phyloP scores from a whole-genome alignment of 1,140 invertebrate genomes.

The Eurosta solidaginis region DNA sequence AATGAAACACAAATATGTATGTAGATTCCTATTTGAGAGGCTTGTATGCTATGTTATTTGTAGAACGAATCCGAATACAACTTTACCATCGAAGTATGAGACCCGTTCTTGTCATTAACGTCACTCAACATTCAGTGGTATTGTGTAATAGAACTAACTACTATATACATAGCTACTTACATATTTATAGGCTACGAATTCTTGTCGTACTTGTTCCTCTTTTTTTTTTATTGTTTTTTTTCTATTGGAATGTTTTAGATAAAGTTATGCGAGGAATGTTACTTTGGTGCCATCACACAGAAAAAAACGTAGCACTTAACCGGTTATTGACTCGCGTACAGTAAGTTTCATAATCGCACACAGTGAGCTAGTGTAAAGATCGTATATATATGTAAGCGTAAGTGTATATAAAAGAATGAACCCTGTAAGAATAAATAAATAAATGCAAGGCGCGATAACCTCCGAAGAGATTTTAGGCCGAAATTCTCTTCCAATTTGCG shows the following conservation, averaged over 20 bases:
- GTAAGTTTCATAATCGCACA: slow-evolving; percentile 9
- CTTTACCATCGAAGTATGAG: too few species aligned
- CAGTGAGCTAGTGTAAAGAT: not conserved
- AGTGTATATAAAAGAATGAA: not conserved
- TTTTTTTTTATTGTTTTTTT: not conserved
- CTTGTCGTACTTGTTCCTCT: not conserved
- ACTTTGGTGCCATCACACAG: not conserved
- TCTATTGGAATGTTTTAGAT: not conserved
- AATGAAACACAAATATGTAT: too few species aligned
- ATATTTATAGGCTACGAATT: not conserved
- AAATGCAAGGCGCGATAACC: too few species aligned
- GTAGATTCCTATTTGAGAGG: too few species aligned
- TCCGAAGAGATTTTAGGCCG: too few species aligned
- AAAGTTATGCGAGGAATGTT: slow-evolving; percentile 9
- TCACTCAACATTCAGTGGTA: not conserved
- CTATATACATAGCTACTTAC: not conserved
- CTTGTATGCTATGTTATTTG: too few species aligned
- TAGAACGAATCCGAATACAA: too few species aligned
- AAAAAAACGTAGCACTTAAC: not conserved
- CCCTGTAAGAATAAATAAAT: too few species aligned
- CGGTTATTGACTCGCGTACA: slow-evolving; percentile 22
- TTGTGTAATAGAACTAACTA: not conserved
- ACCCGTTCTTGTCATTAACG: not conserved
- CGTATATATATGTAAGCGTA: not conserved
- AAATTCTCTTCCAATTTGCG: too few species aligned